Evolutionary conservation across 2,113 vertebrate genomes (phyloP).

Genomic region (Entomyzon cyanotis): DNA sequence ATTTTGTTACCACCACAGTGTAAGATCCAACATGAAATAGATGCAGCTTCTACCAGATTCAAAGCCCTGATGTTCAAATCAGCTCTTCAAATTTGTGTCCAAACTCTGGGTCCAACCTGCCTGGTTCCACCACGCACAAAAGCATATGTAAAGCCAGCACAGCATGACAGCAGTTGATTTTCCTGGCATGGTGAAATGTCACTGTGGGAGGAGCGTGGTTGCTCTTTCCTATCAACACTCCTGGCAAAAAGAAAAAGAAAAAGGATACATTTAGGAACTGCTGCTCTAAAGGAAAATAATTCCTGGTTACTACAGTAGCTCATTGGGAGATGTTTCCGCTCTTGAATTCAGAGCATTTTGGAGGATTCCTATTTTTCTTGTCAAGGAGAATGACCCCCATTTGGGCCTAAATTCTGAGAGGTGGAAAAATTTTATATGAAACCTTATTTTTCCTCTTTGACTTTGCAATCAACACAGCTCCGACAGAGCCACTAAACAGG

Average conservation of each 20-base stretch:
- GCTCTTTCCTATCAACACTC: not conserved
- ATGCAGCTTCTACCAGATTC: not conserved
- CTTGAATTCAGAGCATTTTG: not conserved
- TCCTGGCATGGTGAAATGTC: constrained; percentile 31
- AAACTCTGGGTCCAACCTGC: not conserved
- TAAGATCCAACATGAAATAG: not conserved
- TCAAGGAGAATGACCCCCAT: not conserved
- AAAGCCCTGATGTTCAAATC: not conserved
- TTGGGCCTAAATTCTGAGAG: not conserved
- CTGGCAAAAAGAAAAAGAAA: not conserved
- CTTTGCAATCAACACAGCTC: not conserved
- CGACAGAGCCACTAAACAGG: not conserved
- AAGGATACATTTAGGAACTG: rapidly evolving
- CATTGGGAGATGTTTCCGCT: not conserved
- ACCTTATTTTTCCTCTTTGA: not conserved
- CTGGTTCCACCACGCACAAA: not conserved
- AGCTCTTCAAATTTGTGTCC: not conserved
- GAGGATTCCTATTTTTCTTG: not conserved
- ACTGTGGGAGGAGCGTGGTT: not conserved
- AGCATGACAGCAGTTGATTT: not conserved
- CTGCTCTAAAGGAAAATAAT: not conserved
- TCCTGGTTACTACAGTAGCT: not conserved
- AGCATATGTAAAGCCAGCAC: not conserved
- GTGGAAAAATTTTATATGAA: not conserved
- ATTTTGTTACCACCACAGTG: not conserved